Evolutionary conservation across 2,113 vertebrate genomes (phyloP).

Genomic region (Glaucidium brasilianum): DNA sequence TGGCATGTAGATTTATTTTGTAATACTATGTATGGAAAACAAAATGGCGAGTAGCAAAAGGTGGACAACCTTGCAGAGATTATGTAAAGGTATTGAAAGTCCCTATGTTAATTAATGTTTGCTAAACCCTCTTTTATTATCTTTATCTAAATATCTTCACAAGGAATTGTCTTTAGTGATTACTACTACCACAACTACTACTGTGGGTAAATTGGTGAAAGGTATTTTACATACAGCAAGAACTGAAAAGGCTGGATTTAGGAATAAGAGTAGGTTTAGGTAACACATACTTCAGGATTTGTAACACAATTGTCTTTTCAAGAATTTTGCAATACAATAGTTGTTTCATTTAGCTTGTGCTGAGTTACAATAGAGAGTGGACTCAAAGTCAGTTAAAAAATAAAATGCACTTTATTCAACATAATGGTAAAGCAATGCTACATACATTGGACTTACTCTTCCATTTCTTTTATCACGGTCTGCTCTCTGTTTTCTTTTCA

Average conservation of each 20-base stretch:
- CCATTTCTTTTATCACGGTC: neutral
- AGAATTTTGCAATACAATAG: conserved; percentile 14
- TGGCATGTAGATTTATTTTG: neutral
- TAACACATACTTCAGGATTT: conserved; percentile 14
- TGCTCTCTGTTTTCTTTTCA: conserved; percentile 27
- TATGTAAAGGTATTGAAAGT: neutral
- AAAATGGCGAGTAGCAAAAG: neutral
- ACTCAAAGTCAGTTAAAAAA: conserved; percentile 46
- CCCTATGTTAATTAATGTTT: neutral
- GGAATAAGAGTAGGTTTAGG: conserved; percentile 2
- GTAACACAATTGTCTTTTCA: neutral
- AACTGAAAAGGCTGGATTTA: neutral
- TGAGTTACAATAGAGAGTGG: neutral
- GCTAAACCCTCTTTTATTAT: neutral
- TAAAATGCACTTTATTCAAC: conserved; percentile 39
- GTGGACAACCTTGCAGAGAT: neutral
- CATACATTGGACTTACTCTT: neutral
- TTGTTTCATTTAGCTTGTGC: conserved; percentile 27
- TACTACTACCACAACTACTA: neutral
- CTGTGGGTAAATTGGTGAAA: neutral
- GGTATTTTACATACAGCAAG: neutral
- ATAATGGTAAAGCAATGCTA: neutral
- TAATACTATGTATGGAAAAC: neutral
- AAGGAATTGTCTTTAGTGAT: neutral
- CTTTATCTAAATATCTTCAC: neutral